Base-by-base conservation (phyloP, 1,140 invertebrate species). In the Doryteuthis pealeii region DNA sequence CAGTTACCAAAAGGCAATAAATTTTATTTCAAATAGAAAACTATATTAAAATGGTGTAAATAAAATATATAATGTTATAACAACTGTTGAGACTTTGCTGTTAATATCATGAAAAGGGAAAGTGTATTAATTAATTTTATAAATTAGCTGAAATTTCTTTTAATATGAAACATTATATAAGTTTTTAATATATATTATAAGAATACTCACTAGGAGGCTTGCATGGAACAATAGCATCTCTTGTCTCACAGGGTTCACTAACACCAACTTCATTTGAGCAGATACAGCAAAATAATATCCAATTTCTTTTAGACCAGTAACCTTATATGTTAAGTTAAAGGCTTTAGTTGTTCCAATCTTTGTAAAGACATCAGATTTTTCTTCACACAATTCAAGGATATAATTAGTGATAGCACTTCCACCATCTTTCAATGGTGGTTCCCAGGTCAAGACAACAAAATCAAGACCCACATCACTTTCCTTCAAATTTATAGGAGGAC, bases 391-490 rank as follows among this genome's bases (percentile, higher is more conserved):
- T 68, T 87, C 86, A 69, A 87, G 67, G 31, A 80, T 76, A 73
- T 86, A 87, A 15, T 88, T 88, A 18, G 94, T 91, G 45, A 99
- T 94, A 83, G 95, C 96, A 30, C 95, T 92, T 65, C 97, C 97
- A 76, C 97, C 97, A 86, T 99, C 96, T 83, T 92, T 92, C 74
- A 92, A 90, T 18, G 97, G 97, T 82, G 89, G 94, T 91, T 83
- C 92, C 97, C 97, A 99, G 0, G 95, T 96, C 1, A 99, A 85
- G 0, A 95, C 96, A 18, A 98, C 96, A 76, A 94, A 96, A 82
- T 97, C 94, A 80, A 94, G 96, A 0, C 95, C 97, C 66, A 99
- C 93, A 74, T 96, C 92, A 83, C 97, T 95, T 0, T 96, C 91
- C 81, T 95, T 94, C 5, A 97, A 96, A 82, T 94, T 92, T 82